phyloP scores from a whole-genome alignment of 2,113 vertebrate genomes.

The Mugil cephalus region DNA sequence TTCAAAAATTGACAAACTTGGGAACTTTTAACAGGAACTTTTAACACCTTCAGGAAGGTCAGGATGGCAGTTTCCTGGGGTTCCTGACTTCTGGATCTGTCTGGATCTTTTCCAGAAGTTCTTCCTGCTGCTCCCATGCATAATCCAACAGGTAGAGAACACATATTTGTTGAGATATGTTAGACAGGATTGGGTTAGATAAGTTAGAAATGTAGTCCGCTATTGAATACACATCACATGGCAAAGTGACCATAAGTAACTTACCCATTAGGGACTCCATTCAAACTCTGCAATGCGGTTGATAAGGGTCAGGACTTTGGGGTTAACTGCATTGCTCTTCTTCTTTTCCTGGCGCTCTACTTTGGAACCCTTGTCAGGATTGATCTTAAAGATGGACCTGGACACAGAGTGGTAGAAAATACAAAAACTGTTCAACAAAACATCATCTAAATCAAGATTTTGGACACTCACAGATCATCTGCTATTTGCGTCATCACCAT shows the following conservation, averaged over 20 bases:
- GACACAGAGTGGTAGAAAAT: neutral
- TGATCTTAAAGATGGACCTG: constrained; percentile 2
- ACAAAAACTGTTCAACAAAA: neutral
- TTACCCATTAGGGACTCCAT: neutral
- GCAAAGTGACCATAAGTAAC: neutral
- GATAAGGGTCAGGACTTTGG: neutral
- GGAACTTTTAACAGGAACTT: neutral
- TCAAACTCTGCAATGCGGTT: constrained; percentile 2
- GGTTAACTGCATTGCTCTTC: neutral
- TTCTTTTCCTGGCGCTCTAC: neutral
- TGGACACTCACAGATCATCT: neutral
- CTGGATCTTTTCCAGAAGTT: too few relatives aligned
- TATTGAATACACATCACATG: too few relatives aligned
- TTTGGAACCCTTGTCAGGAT: constrained; percentile 2
- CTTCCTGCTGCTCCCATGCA: too few relatives aligned
- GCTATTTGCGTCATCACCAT: neutral
- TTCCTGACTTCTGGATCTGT: neutral
- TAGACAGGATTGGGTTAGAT: neutral
- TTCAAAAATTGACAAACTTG: neutral
- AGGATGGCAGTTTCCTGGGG: neutral
- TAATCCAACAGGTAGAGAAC: too few relatives aligned
- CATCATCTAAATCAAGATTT: neutral
- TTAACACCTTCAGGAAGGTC: neutral
- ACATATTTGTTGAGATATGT: neutral
- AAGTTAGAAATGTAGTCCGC: neutral